phyloP scores from a whole-genome alignment of 2,797 vertebrate genomes.

The Ctenochaetus hawaiiensis region DNA sequence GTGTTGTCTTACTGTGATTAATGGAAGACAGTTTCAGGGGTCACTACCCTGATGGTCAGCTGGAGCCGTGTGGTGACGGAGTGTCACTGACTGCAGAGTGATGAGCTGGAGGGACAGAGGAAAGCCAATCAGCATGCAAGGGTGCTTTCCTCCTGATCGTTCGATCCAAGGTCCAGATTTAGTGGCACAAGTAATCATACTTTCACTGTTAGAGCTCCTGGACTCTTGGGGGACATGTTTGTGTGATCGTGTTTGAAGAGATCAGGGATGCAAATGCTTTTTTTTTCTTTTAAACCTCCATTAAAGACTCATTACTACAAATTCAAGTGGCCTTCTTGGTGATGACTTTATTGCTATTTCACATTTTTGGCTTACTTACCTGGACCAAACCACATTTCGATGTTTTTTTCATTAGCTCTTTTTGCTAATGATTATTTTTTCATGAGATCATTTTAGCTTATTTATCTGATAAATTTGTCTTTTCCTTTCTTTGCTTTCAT shows the following conservation, averaged over 20 bases:
- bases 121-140: conserved; percentile 55
- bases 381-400: not conserved
- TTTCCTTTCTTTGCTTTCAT: not conserved
- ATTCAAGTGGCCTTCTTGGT: not conserved
- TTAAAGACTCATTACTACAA: not conserved
- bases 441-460: not conserved
- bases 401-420: not conserved
- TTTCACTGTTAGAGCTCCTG: conserved; percentile 13
- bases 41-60: conserved; percentile 51
- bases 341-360: not conserved
- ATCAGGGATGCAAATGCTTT: not conserved
- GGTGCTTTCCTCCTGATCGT: conserved; percentile 15
- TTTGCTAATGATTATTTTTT: not conserved
- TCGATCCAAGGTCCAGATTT: conserved; percentile 39
- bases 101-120: conserved; percentile 42
- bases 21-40: conserved; percentile 62
- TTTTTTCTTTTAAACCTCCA: not conserved
- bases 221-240: not conserved
- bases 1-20: conserved; percentile 59
- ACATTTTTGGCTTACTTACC: too few relatives aligned
- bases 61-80: conserved; percentile 44
- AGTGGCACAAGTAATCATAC: conserved; percentile 28
- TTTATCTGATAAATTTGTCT: not conserved
- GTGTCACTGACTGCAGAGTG: conserved; percentile 49
- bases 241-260: not conserved